phyloP scores from a whole-genome alignment of 2,888 invertebrate genomes.

The Pecten maximus region DNA sequence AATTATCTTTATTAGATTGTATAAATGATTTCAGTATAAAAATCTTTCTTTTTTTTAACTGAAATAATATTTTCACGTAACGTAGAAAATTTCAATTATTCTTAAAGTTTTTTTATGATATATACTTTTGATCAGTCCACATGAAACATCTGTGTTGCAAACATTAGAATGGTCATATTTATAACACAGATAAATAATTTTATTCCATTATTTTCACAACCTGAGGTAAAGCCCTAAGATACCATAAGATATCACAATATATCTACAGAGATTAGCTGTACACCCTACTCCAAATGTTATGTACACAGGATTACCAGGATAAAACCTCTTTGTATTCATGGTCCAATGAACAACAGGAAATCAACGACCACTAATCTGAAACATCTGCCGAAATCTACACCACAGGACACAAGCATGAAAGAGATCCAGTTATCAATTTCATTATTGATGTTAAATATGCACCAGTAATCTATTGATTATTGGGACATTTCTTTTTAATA shows the following conservation, averaged over 20 bases:
- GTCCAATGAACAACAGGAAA: not conserved
- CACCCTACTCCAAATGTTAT: not conserved
- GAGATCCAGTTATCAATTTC: not conserved
- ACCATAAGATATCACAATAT: not conserved
- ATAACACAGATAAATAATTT: too few species aligned
- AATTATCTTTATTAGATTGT: too few species aligned
- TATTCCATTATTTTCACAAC: not conserved
- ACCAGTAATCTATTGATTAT: not conserved
- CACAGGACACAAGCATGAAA: not conserved
- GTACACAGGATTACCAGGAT: not conserved
- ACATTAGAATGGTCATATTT: too few species aligned
- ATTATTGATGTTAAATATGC: not conserved
- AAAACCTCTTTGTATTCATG: not conserved
- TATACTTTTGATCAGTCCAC: too few species aligned
- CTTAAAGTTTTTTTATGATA: too few species aligned
- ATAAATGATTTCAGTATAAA: too few species aligned
- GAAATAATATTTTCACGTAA: too few species aligned
- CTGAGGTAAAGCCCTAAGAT: not conserved
- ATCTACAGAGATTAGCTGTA: not conserved
- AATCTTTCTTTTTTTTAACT: too few species aligned
- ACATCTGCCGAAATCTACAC: constrained; percentile 31
- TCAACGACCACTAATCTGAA: not conserved
- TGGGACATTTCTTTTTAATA: not conserved
- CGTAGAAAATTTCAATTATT: too few species aligned
- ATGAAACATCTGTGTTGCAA: too few species aligned